Percentiles rank a stretch among this genome's conserved stretches.
Conservation (phyloP, 2,113 vertebrate species). For the Apistogramma diplotaenia region DNA sequence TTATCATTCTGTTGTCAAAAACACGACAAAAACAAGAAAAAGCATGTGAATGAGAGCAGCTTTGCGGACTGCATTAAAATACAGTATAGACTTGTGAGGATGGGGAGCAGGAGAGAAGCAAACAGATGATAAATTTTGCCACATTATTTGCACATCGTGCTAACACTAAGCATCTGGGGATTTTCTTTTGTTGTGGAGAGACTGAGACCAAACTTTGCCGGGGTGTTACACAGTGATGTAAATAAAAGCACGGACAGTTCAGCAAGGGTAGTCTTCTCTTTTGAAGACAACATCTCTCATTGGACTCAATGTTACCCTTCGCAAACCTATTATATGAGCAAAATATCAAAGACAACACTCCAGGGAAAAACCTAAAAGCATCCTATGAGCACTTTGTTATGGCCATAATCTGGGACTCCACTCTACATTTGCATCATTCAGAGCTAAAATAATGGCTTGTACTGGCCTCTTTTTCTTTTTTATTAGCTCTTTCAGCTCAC, state of each 20-base stretch:
- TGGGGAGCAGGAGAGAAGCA: background rate
- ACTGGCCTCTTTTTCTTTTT: no score
- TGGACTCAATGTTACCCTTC: background rate
- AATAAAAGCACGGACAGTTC: background rate
- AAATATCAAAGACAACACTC: background rate
- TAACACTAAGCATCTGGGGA: background rate
- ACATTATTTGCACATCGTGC: background rate
- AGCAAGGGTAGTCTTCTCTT: background rate
- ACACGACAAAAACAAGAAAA: background rate
- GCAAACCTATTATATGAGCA: background rate
- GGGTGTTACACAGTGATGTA: background rate
- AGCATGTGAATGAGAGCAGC: background rate
- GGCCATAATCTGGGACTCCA: background rate
- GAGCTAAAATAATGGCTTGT: background rate
- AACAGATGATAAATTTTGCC: background rate
- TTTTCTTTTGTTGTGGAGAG: background rate
- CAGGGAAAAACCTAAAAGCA: background rate
- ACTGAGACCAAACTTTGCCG: background rate
- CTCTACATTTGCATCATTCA: background rate
- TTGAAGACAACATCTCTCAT: background rate
- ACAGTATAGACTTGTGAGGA: background rate
- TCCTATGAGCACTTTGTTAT: background rate
- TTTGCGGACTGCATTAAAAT: background rate
- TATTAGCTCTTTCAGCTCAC: background rate
- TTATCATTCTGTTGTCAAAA: background rate